Base-by-base conservation (phyloP, 2,888 invertebrate genomes). In the Opisthograptis luteolata region DNA sequence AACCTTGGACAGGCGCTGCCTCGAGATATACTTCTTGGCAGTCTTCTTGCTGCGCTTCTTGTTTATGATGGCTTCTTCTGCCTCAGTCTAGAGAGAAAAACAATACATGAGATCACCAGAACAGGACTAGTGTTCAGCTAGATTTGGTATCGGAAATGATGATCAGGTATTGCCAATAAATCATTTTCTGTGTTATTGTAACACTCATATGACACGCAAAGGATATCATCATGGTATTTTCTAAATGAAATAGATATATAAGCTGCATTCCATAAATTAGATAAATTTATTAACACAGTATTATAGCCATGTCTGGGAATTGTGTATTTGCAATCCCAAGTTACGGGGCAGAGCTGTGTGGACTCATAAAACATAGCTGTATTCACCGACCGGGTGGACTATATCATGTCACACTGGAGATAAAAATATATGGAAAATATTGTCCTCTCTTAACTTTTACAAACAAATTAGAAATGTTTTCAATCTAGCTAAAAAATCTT, bases 31-130 rank as follows among this genome's bases (percentile, higher is more conserved):
- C 90, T 99, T 99, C 91, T 97, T 96, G 68, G 94, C 95, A 1
- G 95, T 94, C 84, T 98, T 98, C 87, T 97, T 97, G 70, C 97
- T 98, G 62, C 97, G 94, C 84, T 98, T 98, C 91, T 98, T 98
- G 89, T 96, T 97, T 60, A 99, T 92, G 64, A 96, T 94, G 67
- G 96, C 97, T 85, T 99, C 98, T 80, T 99, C 99, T 61, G 96
- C 97, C 83, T 98, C 96, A 67, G 97, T 96, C 95, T 97, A 82
- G 10, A 58, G 25, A 22, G 5, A 46, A 30, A 9, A 31, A 7
- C 24, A 50, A 34, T n/a, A 15, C n/a, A 12, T 34, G 10, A 39
- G 35, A 43, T 48, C 31, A 30, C 2, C 0, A 25, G 44, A 24
- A 9, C 32, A 3, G 2, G 9, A 5, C 12, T 15, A 9, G 1